Evolutionary conservation across 1,140 invertebrate genomes (phyloP).

Genomic region (Holotrichia oblita): DNA sequence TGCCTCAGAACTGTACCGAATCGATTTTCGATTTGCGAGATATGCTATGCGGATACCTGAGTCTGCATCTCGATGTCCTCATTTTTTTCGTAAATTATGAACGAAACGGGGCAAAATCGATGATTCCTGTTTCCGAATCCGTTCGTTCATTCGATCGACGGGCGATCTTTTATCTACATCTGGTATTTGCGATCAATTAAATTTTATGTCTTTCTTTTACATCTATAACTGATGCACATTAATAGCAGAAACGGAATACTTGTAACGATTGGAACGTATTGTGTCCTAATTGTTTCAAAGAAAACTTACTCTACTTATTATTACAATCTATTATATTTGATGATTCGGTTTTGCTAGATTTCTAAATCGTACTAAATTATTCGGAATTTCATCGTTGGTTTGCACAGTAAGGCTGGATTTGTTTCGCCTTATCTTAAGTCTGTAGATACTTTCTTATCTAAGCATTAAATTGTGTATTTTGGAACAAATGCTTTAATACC

Average conservation of each 20-base stretch:
- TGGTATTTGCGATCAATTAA: background rate
- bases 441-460: too few relatives aligned
- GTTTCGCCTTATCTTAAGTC: too few relatives aligned
- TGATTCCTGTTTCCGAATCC: background rate
- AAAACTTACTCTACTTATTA: background rate
- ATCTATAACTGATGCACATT: background rate
- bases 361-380: too few relatives aligned
- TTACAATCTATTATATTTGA: too few relatives aligned
- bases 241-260: background rate
- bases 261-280: background rate
- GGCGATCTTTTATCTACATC: background rate
- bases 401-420: too few relatives aligned
- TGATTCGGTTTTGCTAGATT: too few relatives aligned
- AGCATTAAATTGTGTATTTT: too few relatives aligned
- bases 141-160: background rate
- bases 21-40: background rate
- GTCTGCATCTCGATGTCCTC: constrained; percentile 6
- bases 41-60: constrained; percentile 5
- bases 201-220: background rate
- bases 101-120: background rate
- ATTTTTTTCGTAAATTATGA: constrained; percentile 1
- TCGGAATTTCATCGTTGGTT: too few relatives aligned
- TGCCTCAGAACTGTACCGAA: background rate
- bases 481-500: too few relatives aligned
- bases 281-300: background rate